A percentile compares a stretch with the other conserved stretches of the same genome.
phyloP scores from a whole-genome alignment of 2,113 vertebrate species.

The Stigmatopora argus region DNA sequence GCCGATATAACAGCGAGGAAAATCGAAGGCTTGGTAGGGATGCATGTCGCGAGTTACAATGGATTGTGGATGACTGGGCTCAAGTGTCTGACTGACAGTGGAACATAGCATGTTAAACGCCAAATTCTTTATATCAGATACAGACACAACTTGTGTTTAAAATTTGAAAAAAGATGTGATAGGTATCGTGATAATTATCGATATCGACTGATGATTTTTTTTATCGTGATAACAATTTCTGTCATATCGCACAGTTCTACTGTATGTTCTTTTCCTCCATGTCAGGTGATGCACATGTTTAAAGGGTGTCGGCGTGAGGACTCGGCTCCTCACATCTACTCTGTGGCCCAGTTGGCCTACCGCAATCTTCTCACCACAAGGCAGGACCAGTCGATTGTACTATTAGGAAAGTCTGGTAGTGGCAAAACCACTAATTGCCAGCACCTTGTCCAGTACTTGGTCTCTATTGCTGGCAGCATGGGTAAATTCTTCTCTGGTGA shows the following conservation, averaged over 20 bases:
- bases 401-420: conserved; percentile 86
- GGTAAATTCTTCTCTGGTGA: conserved; percentile 92
- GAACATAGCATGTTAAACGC: no score
- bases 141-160: no score
- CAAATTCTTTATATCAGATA: no score
- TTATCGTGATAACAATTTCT: no score
- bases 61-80: no score
- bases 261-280: not conserved
- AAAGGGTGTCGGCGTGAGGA: conserved; percentile 92
- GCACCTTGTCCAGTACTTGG: conserved; percentile 89
- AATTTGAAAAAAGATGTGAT: no score
- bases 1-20: no score
- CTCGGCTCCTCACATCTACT: conserved; percentile 87
- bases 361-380: conserved; percentile 87
- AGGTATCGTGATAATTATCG: no score
- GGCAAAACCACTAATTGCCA: conserved; percentile 96
- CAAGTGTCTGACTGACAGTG: no score
- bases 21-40: no score
- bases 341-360: conserved; percentile 88
- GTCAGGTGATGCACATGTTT: conserved; percentile 98
- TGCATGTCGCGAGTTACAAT: no score
- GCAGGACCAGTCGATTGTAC: conserved; percentile 89
- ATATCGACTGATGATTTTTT: no score
- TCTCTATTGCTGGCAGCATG: conserved; percentile 84
- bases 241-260: not conserved